Evolutionary conservation across 2,113 vertebrate species (phyloP), one percentile per base, ranked within the genome.

Genomic region (Notiomystis cincta): DNA sequence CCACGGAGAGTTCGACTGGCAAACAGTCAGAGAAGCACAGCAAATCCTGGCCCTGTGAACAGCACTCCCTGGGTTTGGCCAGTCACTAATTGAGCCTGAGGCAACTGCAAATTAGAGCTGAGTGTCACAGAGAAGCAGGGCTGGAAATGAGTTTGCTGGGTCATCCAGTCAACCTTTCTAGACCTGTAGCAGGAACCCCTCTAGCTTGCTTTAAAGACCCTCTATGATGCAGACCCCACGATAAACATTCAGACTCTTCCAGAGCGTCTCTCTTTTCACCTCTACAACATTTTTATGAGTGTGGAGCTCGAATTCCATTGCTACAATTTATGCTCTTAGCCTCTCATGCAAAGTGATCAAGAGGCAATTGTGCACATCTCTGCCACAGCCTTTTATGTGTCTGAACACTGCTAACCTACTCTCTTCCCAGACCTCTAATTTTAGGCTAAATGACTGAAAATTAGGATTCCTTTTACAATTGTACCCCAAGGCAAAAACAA

Each of bases 181-280:
- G 48, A 60, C 28, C 56, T 0, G 0, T 1, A 72, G 58, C n/a
- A 90, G 24, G n/a, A 88, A 85, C 10, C 31, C 57, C 40, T 21
- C 22, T 13, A 82, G 31, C 22, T 53, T 33, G 20, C 15, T 66
- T 76, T 42, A 64, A 53, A 91, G 56, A 50, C 15, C 9, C 22
- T 11, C 3, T 0, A 0, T 60, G 37, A 71, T 15, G 11, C 5
- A 87, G 19, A 71, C 10, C 12, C 40, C n/a, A 54, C 0, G 0
- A 42, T 42, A 77, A 45, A 12, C 45, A 72, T 17, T 20, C 31
- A 30, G 60, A 38, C 3, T 37, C 18, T 67, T 91, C 54, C 71
- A 86, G 47, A 73, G 73, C 54, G 61, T 45, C 47, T 47, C 6
- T 35, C 33, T 86, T 83, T 83, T 89, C 51, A 93, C 5, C 16